These are phyloP conservation scores for Autographa gamma DNA, from an alignment of 2,888 invertebrate genomes.

Conservation along the genomic window DNA sequence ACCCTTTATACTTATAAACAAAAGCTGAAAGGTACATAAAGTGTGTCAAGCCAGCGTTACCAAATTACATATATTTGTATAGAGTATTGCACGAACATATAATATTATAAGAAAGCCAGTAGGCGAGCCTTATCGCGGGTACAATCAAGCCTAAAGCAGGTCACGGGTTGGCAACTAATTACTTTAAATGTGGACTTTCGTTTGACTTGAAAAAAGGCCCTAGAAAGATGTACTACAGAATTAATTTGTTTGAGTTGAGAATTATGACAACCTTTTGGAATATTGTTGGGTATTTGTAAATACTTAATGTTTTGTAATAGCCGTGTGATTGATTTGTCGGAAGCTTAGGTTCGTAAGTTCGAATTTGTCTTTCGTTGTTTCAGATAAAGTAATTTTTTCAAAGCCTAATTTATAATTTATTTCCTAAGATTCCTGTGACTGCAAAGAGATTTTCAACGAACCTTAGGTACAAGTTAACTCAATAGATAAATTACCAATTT, in stretches of 20 bases:
- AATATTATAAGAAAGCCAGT: constrained; percentile 43
- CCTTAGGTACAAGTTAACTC: too few species aligned
- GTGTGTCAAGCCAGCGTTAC: constrained; percentile 21
- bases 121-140: constrained; percentile 48
- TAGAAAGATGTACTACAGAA: neutral
- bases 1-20: neutral
- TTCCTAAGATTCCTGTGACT: too few species aligned
- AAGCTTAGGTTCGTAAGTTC: too few species aligned
- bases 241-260: neutral
- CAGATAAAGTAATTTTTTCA: too few species aligned
- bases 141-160: constrained; percentile 51
- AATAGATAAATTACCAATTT: too few species aligned
- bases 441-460: too few species aligned
- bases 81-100: constrained; percentile 31
- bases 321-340: too few species aligned
- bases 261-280: too few species aligned
- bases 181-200: constrained; percentile 19
- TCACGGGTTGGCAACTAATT: constrained; percentile 46
- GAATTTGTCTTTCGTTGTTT: too few species aligned
- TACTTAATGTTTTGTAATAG: too few species aligned
- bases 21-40: neutral
- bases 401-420: too few species aligned
- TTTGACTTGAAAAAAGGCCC: neutral
- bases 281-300: too few species aligned
- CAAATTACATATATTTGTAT: constrained; percentile 19